Evolutionary conservation across 2,113 vertebrate species (phyloP).

Genomic region (Syngnathus scovelli): DNA sequence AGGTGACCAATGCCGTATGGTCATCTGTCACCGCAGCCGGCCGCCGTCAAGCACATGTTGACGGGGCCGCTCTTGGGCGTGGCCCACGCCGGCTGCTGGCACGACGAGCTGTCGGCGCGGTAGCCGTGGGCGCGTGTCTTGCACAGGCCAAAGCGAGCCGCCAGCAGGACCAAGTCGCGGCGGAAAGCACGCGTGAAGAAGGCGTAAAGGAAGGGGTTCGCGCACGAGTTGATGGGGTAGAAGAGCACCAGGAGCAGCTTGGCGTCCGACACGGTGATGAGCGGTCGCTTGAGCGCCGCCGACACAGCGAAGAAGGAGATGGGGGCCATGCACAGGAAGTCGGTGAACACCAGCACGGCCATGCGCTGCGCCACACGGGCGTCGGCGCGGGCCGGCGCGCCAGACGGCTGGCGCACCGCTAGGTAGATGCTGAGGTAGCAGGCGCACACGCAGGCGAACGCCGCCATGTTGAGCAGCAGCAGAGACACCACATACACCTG

Average conservation of each 20-base stretch:
- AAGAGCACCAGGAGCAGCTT: conserved; percentile 94
- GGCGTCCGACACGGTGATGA: conserved; percentile 89
- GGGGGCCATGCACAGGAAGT: conserved; percentile 95
- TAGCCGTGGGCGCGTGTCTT: conserved; percentile 85
- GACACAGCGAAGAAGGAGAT: conserved; percentile 98
- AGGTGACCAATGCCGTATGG: no score
- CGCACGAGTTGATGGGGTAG: conserved; percentile 95
- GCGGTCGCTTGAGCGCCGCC: conserved; percentile 86
- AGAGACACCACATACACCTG: conserved; percentile 84
- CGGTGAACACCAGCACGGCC: conserved; percentile 93
- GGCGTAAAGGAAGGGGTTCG: conserved; percentile 94
- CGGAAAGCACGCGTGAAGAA: conserved; percentile 95
- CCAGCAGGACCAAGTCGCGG: conserved; percentile 86
- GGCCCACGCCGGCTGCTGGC: conserved; percentile 75
- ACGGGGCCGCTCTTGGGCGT: conserved; percentile 70
- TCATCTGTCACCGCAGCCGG: conserved; percentile 36
- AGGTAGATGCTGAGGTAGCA: conserved; percentile 92
- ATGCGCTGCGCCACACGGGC: conserved; percentile 89
- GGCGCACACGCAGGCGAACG: conserved; percentile 83
- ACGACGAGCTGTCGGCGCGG: conserved; percentile 82
- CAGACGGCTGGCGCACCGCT: conserved; percentile 82
- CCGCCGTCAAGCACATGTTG: conserved; percentile 69
- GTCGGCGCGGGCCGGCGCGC: conserved; percentile 79
- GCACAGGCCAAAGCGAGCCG: conserved; percentile 87
- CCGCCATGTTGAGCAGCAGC: conserved; percentile 84